Percentiles rank a stretch among this genome's conserved stretches.
Evolutionary conservation across 2,113 vertebrate genomes (phyloP).

Genomic region (Scomber scombrus): DNA sequence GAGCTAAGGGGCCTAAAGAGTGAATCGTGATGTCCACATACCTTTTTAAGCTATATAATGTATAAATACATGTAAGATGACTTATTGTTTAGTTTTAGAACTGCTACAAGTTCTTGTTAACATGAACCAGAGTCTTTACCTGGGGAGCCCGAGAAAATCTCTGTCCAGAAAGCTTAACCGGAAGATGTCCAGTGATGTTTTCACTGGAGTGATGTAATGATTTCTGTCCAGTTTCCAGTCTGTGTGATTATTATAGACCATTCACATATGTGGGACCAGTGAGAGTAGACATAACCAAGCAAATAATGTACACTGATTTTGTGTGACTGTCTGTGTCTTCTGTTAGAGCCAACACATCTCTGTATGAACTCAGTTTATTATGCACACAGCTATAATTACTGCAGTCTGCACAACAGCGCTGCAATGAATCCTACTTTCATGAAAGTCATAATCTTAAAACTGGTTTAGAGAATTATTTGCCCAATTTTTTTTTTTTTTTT

Average conservation of each 20-base stretch:
- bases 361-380: slow-evolving; percentile 9
- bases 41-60: too few species aligned
- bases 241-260: slow-evolving; percentile 24
- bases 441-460: background rate
- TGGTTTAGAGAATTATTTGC: too few species aligned
- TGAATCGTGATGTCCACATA: too few species aligned
- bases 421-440: background rate
- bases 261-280: background rate
- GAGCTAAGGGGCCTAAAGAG: too few species aligned
- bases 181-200: background rate
- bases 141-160: too few species aligned
- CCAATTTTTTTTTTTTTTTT: too few species aligned
- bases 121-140: too few species aligned
- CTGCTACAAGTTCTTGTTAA: too few species aligned
- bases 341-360: slow-evolving; percentile 1
- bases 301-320: slow-evolving; percentile 35
- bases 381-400: slow-evolving; percentile 5
- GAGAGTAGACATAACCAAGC: slow-evolving; percentile 27
- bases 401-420: background rate
- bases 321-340: slow-evolving; percentile 14
- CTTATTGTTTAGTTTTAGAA: too few species aligned
- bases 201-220: slow-evolving; percentile 8
- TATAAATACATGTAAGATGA: too few species aligned
- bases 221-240: slow-evolving; percentile 16
- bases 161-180: too few species aligned